These are phyloP conservation scores for Napeogenes sylphis DNA, from an alignment of 2,888 invertebrate species.

Conservation along the genomic window DNA sequence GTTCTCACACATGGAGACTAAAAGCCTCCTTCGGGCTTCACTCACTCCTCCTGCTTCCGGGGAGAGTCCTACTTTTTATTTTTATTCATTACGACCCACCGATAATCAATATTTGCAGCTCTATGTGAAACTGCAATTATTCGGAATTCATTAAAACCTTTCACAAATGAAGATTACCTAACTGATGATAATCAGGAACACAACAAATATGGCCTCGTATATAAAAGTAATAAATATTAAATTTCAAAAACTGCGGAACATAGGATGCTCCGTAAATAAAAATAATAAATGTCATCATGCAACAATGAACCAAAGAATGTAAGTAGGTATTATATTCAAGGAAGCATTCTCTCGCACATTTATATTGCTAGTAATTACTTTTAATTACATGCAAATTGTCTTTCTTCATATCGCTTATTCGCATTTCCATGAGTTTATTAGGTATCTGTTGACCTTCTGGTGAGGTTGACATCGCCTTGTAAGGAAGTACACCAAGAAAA, in stretches of 20 bases:
- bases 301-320: background rate
- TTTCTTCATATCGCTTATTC: background rate
- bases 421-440: background rate
- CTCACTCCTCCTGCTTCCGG: background rate
- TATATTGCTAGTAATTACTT: background rate
- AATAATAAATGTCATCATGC: background rate
- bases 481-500: background rate
- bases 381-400: conserved; percentile 1
- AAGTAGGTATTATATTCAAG: background rate
- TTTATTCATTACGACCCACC: conserved; percentile 21
- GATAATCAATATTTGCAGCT: conserved; percentile 15
- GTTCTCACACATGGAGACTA: background rate
- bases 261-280: background rate
- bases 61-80: background rate
- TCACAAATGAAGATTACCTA: too few species aligned
- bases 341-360: background rate
- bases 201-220: too few species aligned
- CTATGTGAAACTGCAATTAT: background rate
- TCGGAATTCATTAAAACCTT: too few species aligned
- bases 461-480: too few species aligned
- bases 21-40: background rate
- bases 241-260: too few species aligned
- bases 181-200: too few species aligned
- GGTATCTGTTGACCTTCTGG: background rate
- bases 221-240: too few species aligned